These are phyloP conservation scores for Orthonevra nobilis DNA, from an alignment of 2,888 invertebrate genomes.

Conservation along the genomic window DNA sequence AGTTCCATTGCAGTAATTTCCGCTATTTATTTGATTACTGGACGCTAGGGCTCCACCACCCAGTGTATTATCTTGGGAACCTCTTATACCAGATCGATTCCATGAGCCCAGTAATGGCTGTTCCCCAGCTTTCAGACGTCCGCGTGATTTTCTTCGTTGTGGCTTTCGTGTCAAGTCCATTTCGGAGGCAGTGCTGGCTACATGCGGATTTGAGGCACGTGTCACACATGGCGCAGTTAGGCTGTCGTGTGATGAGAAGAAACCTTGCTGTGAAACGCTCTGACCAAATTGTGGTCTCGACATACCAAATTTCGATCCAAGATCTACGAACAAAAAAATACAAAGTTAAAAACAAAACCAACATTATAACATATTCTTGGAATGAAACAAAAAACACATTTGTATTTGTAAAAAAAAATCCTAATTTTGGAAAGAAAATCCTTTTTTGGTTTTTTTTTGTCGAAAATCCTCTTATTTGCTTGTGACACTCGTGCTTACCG, in stretches of 20 bases:
- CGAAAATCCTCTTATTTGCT: too few relatives aligned
- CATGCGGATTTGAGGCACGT: conserved; percentile 81
- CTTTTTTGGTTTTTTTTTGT: background rate
- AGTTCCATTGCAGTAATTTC: conserved; percentile 85
- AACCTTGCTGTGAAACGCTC: conserved; percentile 83
- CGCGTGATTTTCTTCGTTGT: conserved; percentile 83
- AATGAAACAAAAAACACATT: background rate
- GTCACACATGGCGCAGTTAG: conserved; percentile 86
- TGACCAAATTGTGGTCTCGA: conserved; percentile 82
- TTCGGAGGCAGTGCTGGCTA: conserved; percentile 85
- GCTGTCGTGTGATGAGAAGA: conserved; percentile 88
- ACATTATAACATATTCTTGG: background rate
- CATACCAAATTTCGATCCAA: conserved; percentile 90
- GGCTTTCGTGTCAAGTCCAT: conserved; percentile 86
- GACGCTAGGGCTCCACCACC: conserved; percentile 81
- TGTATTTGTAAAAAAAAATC: background rate
- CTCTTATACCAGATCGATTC: conserved; percentile 82
- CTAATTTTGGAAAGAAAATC: too few relatives aligned
- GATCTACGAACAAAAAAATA: conserved; percentile 81
- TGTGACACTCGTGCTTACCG: conserved; percentile 75
- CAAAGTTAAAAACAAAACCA: conserved; percentile 29
- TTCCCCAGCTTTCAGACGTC: conserved; percentile 87
- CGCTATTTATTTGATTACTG: conserved; percentile 83
- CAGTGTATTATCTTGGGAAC: conserved; percentile 81
- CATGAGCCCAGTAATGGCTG: conserved; percentile 87